Conservation (phyloP, 2,797 vertebrate species). For the Nothura maculosa region DNA sequence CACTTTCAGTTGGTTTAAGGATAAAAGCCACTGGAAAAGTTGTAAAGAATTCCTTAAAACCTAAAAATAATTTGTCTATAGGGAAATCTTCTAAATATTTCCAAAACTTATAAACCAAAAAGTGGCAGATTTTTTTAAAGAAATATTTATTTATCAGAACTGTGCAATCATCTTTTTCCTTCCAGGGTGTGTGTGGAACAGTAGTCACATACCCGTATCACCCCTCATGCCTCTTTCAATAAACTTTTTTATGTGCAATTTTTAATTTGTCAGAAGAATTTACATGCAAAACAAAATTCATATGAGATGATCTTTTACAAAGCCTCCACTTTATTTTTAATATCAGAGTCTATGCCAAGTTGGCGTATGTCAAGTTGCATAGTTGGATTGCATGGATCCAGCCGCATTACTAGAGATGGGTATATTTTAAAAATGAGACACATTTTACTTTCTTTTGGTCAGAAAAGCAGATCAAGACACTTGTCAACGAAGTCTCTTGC, state of each 20-base stretch:
- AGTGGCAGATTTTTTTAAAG: conserved; percentile 53
- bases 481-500: conserved; percentile 66
- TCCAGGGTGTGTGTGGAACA: conserved; percentile 65
- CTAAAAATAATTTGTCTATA: neutral
- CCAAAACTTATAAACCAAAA: conserved; percentile 55
- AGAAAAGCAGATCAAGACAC: conserved; percentile 65
- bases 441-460: conserved; percentile 54
- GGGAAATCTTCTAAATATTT: conserved; percentile 52
- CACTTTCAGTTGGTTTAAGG: conserved; percentile 66
- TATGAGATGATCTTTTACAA: conserved; percentile 70
- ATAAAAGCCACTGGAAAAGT: conserved; percentile 61
- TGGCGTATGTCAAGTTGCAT: conserved; percentile 34
- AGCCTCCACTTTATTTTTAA: conserved; percentile 78
- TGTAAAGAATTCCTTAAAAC: conserved; percentile 52
- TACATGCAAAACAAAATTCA: conserved; percentile 74
- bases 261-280: conserved; percentile 78
- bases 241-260: conserved; percentile 80
- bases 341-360: conserved; percentile 61
- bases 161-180: conserved; percentile 78
- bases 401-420: conserved; percentile 56
- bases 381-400: conserved; percentile 55
- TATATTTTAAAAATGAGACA: conserved; percentile 75
- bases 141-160: conserved; percentile 76
- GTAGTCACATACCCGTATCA: conserved; percentile 47
- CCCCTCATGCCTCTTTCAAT: conserved; percentile 65